Percentiles rank a stretch among this genome's conserved stretches.
Conservation (phyloP, 2,888 invertebrate species). For the Ophion ventricosus region DNA sequence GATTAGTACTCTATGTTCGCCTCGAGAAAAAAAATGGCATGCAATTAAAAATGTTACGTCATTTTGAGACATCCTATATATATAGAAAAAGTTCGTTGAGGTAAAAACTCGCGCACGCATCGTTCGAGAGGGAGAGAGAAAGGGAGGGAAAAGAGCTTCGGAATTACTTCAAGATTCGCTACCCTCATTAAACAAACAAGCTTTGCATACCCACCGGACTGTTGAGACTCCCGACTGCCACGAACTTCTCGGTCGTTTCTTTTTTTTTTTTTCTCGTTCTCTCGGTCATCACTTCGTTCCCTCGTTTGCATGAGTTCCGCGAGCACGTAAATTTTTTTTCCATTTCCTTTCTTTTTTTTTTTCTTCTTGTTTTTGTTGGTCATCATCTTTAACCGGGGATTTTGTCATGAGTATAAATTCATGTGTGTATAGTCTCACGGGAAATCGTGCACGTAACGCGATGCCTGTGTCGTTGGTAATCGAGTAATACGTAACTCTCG, state of each 20-base stretch:
- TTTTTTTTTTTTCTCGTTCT: too few relatives aligned
- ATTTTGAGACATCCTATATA: too few relatives aligned
- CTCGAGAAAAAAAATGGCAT: too few relatives aligned
- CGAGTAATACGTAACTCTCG: constrained; percentile 36
- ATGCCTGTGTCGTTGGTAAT: background rate
- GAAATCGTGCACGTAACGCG: constrained; percentile 19
- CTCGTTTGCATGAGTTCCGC: constrained; percentile 55
- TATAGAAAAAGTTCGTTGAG: constrained; percentile 10
- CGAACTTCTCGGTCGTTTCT: constrained; percentile 64
- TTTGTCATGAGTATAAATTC: background rate
- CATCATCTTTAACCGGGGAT: background rate
- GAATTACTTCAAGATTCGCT: constrained; percentile 83
- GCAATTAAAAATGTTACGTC: too few relatives aligned
- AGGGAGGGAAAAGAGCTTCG: constrained; percentile 68
- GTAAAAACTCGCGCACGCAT: constrained; percentile 49
- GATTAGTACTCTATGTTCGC: too few relatives aligned
- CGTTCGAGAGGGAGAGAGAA: constrained; percentile 57
- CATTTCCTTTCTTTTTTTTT: constrained; percentile 17
- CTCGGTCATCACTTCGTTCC: constrained; percentile 59
- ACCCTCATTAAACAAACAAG: constrained; percentile 82
- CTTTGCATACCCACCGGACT: constrained; percentile 76
- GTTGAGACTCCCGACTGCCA: constrained; percentile 35
- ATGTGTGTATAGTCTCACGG: background rate
- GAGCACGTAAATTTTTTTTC: constrained; percentile 19
- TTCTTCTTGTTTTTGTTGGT: background rate